phyloP scores from a whole-genome alignment of 2,888 invertebrate genomes.

The Cryptophagus acutangulus region DNA sequence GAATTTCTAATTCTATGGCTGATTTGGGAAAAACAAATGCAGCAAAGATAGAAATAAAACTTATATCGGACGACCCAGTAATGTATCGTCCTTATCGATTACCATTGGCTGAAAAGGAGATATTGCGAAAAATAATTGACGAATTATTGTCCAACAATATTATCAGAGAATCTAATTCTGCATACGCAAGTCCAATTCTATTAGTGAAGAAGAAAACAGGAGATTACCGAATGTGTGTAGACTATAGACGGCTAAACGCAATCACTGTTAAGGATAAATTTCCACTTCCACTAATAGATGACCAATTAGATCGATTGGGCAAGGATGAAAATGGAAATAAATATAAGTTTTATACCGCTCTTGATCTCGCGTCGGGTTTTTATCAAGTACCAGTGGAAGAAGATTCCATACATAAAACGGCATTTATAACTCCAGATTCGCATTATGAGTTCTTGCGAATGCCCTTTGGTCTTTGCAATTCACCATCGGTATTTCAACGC shows the following conservation, averaged over 20 bases:
- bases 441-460: slow-evolving; percentile 35
- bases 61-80: not conserved
- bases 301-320: slow-evolving; percentile 31
- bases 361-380: slow-evolving; percentile 35
- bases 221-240: slow-evolving; percentile 27
- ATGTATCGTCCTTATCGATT: slow-evolving; percentile 1
- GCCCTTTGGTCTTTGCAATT: slow-evolving; percentile 38
- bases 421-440: slow-evolving; percentile 35
- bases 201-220: slow-evolving; percentile 25
- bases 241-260: slow-evolving; percentile 34
- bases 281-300: slow-evolving; percentile 36
- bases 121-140: not conserved
- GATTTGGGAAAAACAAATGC: not conserved
- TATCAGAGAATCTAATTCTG: slow-evolving; percentile 1
- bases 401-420: slow-evolving; percentile 32
- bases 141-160: slow-evolving; percentile 2
- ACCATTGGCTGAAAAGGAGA: not conserved
- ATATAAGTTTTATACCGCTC: slow-evolving; percentile 29
- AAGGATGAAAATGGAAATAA: no score
- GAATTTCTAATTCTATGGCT: no score
- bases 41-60: not conserved
- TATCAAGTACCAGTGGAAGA: slow-evolving; percentile 34
- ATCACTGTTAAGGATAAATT: slow-evolving; percentile 33
- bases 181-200: slow-evolving; percentile 14
- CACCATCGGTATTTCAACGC: slow-evolving; percentile 36